Conservation (phyloP, 2,888 invertebrate species). For the Sesamia inferens region DNA sequence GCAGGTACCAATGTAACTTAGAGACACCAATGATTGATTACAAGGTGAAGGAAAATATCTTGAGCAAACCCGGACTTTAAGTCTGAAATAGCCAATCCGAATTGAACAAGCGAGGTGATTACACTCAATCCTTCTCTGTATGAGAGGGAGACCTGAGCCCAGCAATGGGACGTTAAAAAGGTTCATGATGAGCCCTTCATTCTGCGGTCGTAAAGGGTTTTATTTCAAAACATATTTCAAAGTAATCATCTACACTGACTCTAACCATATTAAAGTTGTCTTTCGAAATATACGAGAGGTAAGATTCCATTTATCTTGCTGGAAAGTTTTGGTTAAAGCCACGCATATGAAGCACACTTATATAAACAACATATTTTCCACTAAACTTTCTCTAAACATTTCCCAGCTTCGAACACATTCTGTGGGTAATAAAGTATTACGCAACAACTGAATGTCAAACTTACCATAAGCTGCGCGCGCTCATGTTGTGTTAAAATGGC, state of each 20-base stretch:
- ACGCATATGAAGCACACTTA: too few species aligned
- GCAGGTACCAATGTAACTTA: too few species aligned
- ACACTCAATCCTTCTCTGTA: too few species aligned
- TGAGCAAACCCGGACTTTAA: too few species aligned
- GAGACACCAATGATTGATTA: too few species aligned
- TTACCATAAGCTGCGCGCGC: constrained; percentile 80
- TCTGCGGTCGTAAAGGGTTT: not conserved
- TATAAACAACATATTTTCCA: constrained; percentile 13
- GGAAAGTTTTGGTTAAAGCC: not conserved
- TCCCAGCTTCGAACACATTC: constrained; percentile 26
- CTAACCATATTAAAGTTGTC: not conserved
- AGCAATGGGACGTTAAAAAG: too few species aligned
- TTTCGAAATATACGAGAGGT: not conserved
- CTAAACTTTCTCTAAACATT: not conserved
- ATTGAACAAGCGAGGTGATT: too few species aligned
- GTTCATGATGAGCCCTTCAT: too few species aligned
- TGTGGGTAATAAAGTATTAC: constrained; percentile 32
- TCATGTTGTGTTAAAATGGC: constrained; percentile 75
- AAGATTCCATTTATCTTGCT: not conserved
- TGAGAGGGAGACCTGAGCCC: too few species aligned
- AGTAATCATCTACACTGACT: not conserved
- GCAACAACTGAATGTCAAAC: constrained; percentile 58
- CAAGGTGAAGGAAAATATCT: too few species aligned
- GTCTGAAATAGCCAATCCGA: too few species aligned
- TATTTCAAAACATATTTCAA: too few species aligned